phyloP scores from a whole-genome alignment of 2,113 vertebrate genomes.

The Cranoglanis bouderius region DNA sequence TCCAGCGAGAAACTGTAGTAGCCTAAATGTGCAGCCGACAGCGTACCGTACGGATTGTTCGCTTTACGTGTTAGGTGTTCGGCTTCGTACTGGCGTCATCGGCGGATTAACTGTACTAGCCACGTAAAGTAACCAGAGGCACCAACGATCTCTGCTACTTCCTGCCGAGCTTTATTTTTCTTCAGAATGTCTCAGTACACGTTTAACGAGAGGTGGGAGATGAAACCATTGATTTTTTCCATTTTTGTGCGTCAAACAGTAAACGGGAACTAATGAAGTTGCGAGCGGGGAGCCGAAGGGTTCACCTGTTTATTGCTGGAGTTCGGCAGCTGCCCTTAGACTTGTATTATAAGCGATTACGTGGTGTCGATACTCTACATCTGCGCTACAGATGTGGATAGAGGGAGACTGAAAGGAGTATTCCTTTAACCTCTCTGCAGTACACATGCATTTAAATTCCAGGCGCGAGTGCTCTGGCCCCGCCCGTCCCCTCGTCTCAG shows the following conservation, averaged over 20 bases:
- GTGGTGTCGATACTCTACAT: neutral
- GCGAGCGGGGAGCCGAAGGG: neutral
- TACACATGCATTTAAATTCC: neutral
- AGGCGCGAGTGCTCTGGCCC: conserved; percentile 14
- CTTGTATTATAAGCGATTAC: too few species aligned
- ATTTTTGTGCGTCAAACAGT: too few species aligned
- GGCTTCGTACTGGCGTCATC: neutral
- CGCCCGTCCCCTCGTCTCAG: conserved; percentile 27
- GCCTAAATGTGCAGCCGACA: neutral
- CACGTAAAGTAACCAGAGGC: neutral
- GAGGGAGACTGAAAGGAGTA: neutral
- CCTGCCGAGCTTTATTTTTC: neutral
- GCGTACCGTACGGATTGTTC: neutral
- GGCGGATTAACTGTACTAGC: neutral
- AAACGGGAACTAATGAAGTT: too few species aligned
- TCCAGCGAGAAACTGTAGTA: too few species aligned
- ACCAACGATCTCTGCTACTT: neutral
- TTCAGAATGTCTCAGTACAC: neutral
- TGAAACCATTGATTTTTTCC: neutral
- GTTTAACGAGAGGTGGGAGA: neutral
- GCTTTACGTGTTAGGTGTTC: neutral
- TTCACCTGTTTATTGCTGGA: neutral
- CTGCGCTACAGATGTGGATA: neutral
- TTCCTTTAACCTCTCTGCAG: neutral
- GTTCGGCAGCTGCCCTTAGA: neutral